A percentile compares a stretch with the other conserved stretches of the same genome.
Conservation (phyloP, 2,113 vertebrate genomes). For the Mus spicilegus region DNA sequence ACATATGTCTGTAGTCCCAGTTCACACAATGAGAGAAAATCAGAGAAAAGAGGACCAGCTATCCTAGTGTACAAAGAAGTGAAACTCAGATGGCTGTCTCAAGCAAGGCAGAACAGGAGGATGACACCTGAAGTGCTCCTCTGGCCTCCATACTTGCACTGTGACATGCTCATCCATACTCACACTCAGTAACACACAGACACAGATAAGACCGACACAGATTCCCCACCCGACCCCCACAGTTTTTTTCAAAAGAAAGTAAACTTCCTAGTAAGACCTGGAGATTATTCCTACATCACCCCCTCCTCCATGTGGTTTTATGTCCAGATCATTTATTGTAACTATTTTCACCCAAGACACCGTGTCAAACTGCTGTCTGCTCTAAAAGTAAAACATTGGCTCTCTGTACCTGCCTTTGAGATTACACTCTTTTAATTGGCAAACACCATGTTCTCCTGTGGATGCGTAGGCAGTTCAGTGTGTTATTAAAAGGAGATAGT, state of each 20-base stretch:
- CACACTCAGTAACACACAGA: neutral
- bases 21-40: too few relatives aligned
- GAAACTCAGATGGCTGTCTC: too few relatives aligned
- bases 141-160: neutral
- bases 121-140: neutral
- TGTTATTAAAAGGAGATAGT: constrained; percentile 80
- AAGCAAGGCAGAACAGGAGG: neutral
- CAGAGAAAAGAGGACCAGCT: neutral
- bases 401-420: constrained; percentile 40
- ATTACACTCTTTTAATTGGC: constrained; percentile 67
- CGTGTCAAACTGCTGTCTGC: constrained; percentile 20
- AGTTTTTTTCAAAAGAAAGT: neutral
- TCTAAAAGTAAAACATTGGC: constrained; percentile 36
- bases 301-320: neutral
- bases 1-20: neutral
- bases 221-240: neutral
- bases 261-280: neutral
- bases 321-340: neutral
- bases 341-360: neutral
- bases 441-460: constrained; percentile 65
- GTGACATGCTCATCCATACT: neutral
- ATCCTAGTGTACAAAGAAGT: neutral
- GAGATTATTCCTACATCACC: neutral
- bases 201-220: neutral
- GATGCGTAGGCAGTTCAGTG: constrained; percentile 54